phyloP scores from a whole-genome alignment of 2,797 vertebrate genomes.

The Dicrostonyx torquatus region DNA sequence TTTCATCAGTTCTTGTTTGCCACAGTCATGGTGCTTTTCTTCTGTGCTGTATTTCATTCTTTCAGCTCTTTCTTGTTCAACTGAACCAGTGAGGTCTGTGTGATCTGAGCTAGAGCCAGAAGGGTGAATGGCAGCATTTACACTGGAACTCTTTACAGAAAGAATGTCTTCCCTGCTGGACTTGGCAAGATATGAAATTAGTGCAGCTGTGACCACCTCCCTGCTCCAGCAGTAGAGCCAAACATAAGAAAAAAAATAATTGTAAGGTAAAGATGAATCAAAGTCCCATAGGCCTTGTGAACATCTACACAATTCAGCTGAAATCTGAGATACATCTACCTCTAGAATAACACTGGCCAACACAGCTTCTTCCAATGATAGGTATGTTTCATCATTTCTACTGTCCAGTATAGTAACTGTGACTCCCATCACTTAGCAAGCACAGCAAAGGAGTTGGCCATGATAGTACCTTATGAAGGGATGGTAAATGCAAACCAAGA shows the following conservation, averaged over 20 bases:
- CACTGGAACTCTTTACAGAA: too few species aligned
- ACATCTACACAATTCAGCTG: background rate
- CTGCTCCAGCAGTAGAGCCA: background rate
- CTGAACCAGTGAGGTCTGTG: background rate
- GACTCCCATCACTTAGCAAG: background rate
- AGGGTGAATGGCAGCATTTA: background rate
- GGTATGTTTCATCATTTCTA: background rate
- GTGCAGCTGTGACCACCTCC: background rate
- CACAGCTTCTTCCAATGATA: background rate
- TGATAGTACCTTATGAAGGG: background rate
- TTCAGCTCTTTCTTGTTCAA: background rate
- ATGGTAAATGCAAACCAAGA: background rate
- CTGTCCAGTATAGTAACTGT: background rate
- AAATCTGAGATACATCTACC: background rate
- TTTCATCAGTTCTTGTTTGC: background rate
- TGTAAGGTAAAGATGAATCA: background rate
- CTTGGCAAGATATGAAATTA: background rate
- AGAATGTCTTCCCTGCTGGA: background rate
- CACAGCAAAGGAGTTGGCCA: background rate
- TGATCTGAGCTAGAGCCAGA: background rate
- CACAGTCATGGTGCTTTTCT: background rate
- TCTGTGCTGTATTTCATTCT: background rate
- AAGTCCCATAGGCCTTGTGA: background rate
- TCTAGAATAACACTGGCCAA: background rate
- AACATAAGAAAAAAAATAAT: background rate